Evolutionary conservation across 2,113 vertebrate genomes (phyloP), one percentile per base, ranked within the genome.

Genomic region (Aythya baeri): DNA sequence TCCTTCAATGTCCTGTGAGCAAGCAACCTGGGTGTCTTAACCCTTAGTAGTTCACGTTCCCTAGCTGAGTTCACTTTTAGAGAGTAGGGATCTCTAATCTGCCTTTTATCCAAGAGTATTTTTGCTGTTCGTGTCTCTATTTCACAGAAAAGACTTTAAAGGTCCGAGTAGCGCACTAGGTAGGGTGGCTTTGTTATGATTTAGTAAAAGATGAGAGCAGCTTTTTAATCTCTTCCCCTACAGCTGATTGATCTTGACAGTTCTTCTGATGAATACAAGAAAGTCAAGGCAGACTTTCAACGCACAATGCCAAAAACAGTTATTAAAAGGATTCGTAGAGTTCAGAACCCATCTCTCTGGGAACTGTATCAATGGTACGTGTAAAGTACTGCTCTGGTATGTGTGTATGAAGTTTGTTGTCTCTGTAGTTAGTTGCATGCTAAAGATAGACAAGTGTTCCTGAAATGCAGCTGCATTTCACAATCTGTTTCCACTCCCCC

Each of bases 331-430:
- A 98, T 99, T 70, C 59, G 97, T 38, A 98, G 98, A 95, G 97
- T 99, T 94, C 99, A 99, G 97, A 99, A 99, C 88, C 97, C 94
- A 1, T 98, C 98, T 52, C 98, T 99, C 84, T 99, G 99, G 98
- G 98, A 91, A 78, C 93, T 98, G 21, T 99, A 98, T 95, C 98
- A 99, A 22, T 99, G 98, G 99, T 99, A 98, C 3, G 97, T 96
- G 43, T 87, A 81, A 94, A 79, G 54, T 32, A 57, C 71, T 89
- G 71, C 10, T 66, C 50, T 89, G 46, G 12, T 73, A 9, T 14
- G 14, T 43, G 49, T 75, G 54, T 17, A 23, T 66, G 31, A 36
- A 66, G 16, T 82, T 81, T 81, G 20, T 54, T 87, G 44, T 68
- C 79, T 36, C 41, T 91, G 44, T 44, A 76, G 58, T 84, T 81